Conservation (phyloP, 1,140 invertebrate genomes). For the Ptiloglossa arizonensis region DNA sequence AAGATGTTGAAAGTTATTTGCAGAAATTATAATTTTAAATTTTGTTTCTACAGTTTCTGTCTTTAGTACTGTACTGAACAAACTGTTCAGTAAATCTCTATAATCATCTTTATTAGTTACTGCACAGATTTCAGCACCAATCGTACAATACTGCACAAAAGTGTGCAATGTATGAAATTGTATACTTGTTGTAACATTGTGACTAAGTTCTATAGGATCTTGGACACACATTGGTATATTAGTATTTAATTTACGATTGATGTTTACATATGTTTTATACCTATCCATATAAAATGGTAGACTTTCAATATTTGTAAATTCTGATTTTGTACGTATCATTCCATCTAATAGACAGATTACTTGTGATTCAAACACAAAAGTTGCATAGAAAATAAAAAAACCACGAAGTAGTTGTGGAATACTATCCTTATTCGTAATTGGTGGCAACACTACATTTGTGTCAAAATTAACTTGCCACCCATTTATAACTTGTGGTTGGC, state of each 20-base stretch:
- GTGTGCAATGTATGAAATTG: slow-evolving; percentile 42
- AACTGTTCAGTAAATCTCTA: slow-evolving; percentile 57
- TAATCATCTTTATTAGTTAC: slow-evolving; percentile 44
- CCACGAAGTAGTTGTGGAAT: slow-evolving; percentile 81
- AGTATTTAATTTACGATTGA: slow-evolving; percentile 70
- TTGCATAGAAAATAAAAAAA: slow-evolving; percentile 84
- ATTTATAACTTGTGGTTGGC: slow-evolving; percentile 67
- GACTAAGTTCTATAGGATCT: slow-evolving; percentile 84
- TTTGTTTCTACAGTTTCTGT: slow-evolving; percentile 1
- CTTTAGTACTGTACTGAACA: slow-evolving; percentile 16
- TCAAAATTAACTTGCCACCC: slow-evolving; percentile 82
- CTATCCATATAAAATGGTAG: slow-evolving; percentile 76
- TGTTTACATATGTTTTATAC: slow-evolving; percentile 78
- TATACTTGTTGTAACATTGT: slow-evolving; percentile 81
- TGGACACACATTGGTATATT: slow-evolving; percentile 82
- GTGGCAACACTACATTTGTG: slow-evolving; percentile 44
- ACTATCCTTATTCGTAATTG: slow-evolving; percentile 57
- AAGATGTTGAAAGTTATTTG: slow-evolving; percentile 33
- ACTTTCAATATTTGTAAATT: slow-evolving; percentile 75
- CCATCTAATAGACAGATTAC: slow-evolving; percentile 84
- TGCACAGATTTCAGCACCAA: slow-evolving; percentile 62
- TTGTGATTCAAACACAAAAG: slow-evolving; percentile 80
- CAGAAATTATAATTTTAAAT: slow-evolving; percentile 29
- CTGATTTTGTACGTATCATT: slow-evolving; percentile 71
- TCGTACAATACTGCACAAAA: slow-evolving; percentile 65